Percentiles rank a stretch among this genome's conserved stretches.
Conservation (phyloP, 2,113 vertebrate species). For the Laterallus jamaicensis region DNA sequence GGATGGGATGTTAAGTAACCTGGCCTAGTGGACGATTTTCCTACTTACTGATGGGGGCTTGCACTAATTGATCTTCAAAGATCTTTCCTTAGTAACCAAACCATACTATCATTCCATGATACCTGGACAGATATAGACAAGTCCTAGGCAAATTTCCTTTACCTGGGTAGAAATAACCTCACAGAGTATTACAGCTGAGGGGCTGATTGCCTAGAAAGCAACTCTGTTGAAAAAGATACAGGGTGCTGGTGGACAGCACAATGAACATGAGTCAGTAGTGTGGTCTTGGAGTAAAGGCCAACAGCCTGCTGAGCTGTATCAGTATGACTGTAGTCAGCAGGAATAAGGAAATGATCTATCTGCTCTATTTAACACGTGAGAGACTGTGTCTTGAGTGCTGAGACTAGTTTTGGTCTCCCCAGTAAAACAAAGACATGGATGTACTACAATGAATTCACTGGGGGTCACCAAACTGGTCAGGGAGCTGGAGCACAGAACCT, state of each 20-base stretch:
- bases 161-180: background rate
- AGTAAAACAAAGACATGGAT: background rate
- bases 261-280: background rate
- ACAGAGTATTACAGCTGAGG: background rate
- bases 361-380: background rate
- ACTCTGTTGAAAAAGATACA: background rate
- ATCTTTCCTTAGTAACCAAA: background rate
- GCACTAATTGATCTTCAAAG: background rate
- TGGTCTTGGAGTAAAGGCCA: background rate
- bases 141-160: background rate
- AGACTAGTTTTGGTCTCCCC: background rate
- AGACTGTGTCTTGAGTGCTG: background rate
- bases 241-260: background rate
- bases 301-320: background rate
- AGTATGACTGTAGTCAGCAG: background rate
- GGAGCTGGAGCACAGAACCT: background rate
- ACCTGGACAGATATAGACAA: background rate
- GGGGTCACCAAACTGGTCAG: background rate
- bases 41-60: background rate
- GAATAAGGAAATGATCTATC: background rate
- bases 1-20: background rate
- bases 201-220: background rate
- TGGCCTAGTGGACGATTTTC: background rate
- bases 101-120: background rate
- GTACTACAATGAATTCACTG: background rate